Evolutionary conservation across 92 coral and sea anemone genomes (phyloP), one percentile per base, ranked within the genome.

Genomic region (Umimayanthus kanabou): DNA sequence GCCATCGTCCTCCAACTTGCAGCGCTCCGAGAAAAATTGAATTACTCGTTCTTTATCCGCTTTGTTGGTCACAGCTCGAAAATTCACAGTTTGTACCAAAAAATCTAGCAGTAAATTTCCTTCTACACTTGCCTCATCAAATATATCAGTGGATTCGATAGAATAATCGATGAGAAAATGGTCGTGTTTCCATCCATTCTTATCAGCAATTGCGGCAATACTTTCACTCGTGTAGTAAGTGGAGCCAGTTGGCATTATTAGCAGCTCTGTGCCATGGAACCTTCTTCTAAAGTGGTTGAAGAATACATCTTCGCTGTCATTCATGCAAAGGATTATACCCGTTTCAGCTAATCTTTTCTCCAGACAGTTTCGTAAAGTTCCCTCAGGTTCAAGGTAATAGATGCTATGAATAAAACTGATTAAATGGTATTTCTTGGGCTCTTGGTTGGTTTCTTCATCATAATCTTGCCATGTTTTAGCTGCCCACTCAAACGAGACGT

Each of bases 101-200:
- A 88, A 88, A 73, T 88, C 90, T 25, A 88, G 80, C 70, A 72
- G 69, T 7, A 88, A 58, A 40, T 82, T 88, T 30, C 91, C 91
- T 53, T 82, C 88, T 22, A 58, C 64, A 28, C 87, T 81, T 25
- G 85, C 22, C 64, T n/a, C 83, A 5, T 88, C 64, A 50, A 88
- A 82, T 9, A 75, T 9, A 43, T 82, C 91, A 33, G 80, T 84
- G 33, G 67, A 88, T 4, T 88, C 88, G 45, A 82, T 39, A 9
- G 70, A 57, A 28, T 33, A 88, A 2, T 88, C 79, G 33, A 81
- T 70, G 39, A 50, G 37, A 42, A 80, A 66, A 40, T 73, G 71
- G 9, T 82, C 47, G 61, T 88, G 20, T 20, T 82, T 82, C 88
- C 55, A 88, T 6, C 76, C 88, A 39, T 81, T 57, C 72, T 88